These are phyloP conservation scores for Erebia ligea DNA, from an alignment of 2,888 invertebrate species.

Conservation along the genomic window DNA sequence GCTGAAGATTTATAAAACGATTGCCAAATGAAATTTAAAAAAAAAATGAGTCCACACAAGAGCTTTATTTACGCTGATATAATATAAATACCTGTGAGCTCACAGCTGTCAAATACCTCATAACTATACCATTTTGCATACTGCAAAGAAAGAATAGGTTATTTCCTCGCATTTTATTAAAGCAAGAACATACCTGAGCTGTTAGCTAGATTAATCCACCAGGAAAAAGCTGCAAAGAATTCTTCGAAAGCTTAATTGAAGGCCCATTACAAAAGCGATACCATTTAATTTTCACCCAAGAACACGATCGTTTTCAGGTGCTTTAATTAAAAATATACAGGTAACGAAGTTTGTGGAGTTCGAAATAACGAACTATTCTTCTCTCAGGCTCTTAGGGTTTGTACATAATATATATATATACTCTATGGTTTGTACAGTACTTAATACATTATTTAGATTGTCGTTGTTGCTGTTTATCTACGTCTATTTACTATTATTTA, in stretches of 20 bases:
- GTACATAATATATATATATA: too few relatives aligned
- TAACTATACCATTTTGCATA: background rate
- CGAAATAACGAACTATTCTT: slow-evolving; percentile 28
- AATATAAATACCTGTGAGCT: background rate
- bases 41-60: too few relatives aligned
- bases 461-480: too few relatives aligned
- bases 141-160: background rate
- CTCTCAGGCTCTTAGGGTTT: slow-evolving; percentile 8
- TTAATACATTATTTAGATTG: too few relatives aligned
- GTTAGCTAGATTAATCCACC: slow-evolving; percentile 19
- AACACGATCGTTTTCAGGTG: slow-evolving; percentile 23
- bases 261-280: slow-evolving; percentile 23
- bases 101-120: too few relatives aligned
- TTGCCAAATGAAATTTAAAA: too few relatives aligned
- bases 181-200: slow-evolving; percentile 3
- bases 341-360: slow-evolving; percentile 23
- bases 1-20: background rate
- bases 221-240: slow-evolving; percentile 23
- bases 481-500: too few relatives aligned
- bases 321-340: slow-evolving; percentile 26
- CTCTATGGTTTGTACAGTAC: too few relatives aligned
- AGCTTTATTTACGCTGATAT: background rate
- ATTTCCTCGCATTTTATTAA: slow-evolving; percentile 1
- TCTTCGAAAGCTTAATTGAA: slow-evolving; percentile 19
- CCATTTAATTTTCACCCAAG: slow-evolving; percentile 22